phyloP scores from a whole-genome alignment of 2,797 vertebrate species.

The Dendrocincla tyrannina region DNA sequence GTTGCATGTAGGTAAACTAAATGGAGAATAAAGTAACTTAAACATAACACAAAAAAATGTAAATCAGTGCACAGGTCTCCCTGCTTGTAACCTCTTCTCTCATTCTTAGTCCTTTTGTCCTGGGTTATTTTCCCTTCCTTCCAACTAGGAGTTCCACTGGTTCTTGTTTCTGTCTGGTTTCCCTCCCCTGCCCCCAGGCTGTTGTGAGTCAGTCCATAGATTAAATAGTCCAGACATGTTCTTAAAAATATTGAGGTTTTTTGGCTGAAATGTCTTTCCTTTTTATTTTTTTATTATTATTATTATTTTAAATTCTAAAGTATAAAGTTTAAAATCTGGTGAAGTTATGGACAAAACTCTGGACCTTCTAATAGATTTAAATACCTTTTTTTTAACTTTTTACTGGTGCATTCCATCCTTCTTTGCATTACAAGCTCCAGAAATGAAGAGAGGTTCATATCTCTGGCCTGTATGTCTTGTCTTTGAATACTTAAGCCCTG shows the following conservation, averaged over 20 bases:
- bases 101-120: not conserved
- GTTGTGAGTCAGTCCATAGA: not conserved
- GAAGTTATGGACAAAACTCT: not conserved
- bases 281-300: not conserved
- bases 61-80: not conserved
- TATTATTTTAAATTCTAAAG: not conserved
- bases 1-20: not conserved
- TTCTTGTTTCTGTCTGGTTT: not conserved
- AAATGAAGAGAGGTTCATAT: not conserved
- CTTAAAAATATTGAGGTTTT: not conserved
- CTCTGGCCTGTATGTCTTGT: not conserved
- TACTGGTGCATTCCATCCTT: not conserved
- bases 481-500: not conserved
- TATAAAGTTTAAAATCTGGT: not conserved
- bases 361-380: not conserved
- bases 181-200: not conserved
- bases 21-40: not conserved
- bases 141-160: not conserved
- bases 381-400: not conserved
- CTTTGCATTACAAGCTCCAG: not conserved
- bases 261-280: not conserved
- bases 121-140: not conserved
- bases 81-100: not conserved
- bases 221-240: not conserved
- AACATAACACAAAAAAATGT: not conserved